phyloP scores from a whole-genome alignment of 2,113 vertebrate genomes.

The Dicrurus megarhynchus region DNA sequence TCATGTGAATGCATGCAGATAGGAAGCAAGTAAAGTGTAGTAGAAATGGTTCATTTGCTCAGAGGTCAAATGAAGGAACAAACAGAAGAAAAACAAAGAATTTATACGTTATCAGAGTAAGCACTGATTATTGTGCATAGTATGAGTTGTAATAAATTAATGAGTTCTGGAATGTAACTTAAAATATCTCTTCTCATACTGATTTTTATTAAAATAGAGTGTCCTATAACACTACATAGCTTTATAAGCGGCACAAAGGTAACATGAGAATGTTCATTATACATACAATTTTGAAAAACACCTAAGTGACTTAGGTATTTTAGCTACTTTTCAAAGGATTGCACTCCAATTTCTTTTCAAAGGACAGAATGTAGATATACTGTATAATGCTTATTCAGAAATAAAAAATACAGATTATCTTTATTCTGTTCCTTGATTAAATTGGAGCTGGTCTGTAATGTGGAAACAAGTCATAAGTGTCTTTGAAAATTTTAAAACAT shows the following conservation, averaged over 20 bases:
- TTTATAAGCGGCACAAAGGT: constrained; percentile 26
- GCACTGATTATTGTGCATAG: constrained; percentile 44
- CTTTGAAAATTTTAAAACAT: neutral
- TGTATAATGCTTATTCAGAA: neutral
- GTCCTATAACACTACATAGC: constrained; percentile 16
- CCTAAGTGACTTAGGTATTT: constrained; percentile 43
- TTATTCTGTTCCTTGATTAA: neutral
- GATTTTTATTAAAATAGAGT: constrained; percentile 17
- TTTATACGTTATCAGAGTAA: constrained; percentile 20
- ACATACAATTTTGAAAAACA: neutral
- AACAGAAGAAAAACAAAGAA: neutral
- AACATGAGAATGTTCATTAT: constrained; percentile 10
- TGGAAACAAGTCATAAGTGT: neutral
- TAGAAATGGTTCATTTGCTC: constrained; percentile 1
- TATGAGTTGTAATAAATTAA: constrained; percentile 50
- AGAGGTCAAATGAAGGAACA: constrained; percentile 32
- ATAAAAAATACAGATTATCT: neutral
- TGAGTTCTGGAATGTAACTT: constrained; percentile 47
- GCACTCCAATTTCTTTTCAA: neutral
- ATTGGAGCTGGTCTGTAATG: neutral
- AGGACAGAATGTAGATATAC: neutral
- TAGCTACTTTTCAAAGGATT: neutral
- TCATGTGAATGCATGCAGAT: constrained; percentile 2
- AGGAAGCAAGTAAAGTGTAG: neutral
- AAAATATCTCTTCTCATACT: constrained; percentile 42